Conservation (phyloP, 1,140 invertebrate species). For the Rhopalosiphum maidis region DNA sequence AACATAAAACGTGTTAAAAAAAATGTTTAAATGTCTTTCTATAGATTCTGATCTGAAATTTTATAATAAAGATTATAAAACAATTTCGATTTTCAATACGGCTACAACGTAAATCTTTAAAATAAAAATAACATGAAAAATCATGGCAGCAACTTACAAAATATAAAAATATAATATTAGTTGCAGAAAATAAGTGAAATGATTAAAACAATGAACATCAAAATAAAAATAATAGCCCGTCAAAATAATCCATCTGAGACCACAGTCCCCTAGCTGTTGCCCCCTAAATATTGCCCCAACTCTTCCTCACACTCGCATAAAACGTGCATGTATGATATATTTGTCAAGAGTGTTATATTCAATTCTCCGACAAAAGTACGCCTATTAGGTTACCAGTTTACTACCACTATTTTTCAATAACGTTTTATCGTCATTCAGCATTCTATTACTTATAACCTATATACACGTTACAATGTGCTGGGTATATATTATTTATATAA, state of each 20-base stretch:
- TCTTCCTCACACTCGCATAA: neutral
- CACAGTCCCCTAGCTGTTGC: too few species aligned
- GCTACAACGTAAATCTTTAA: neutral
- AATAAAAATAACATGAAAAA: neutral
- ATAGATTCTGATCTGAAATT: neutral
- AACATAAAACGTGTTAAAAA: too few species aligned
- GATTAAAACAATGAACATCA: neutral
- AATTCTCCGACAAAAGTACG: neutral
- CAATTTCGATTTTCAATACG: neutral
- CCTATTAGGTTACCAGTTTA: neutral
- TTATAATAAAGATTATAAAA: neutral
- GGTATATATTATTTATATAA: neutral
- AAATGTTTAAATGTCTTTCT: neutral
- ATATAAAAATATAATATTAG: neutral
- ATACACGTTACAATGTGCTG: neutral
- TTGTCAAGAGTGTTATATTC: neutral
- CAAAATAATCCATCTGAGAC: neutral
- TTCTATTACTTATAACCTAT: neutral
- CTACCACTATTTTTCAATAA: conserved; percentile 28
- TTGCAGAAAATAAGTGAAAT: neutral
- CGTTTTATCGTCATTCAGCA: neutral
- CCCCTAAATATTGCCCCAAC: neutral
- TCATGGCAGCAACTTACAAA: neutral
- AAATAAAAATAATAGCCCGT: neutral
- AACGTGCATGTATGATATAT: neutral